These are phyloP conservation scores for Lepidocyrtoides sp. DNA, from an alignment of 2,888 invertebrate species.

Conservation along the genomic window DNA sequence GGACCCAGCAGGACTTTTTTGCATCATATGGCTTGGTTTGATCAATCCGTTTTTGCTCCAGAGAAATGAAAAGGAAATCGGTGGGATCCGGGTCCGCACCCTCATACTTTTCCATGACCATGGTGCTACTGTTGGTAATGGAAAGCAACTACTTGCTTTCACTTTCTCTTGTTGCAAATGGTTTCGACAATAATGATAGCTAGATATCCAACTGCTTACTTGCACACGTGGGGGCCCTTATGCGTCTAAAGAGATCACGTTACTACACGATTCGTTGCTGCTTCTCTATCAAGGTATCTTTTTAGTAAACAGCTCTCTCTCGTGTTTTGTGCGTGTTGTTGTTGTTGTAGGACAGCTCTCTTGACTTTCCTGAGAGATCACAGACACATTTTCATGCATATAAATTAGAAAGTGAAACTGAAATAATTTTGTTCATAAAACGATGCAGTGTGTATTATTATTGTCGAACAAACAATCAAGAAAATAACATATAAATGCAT, in stretches of 20 bases:
- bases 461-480: conserved; percentile 51
- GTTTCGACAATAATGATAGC: conserved; percentile 28
- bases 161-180: conserved; percentile 39
- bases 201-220: conserved; percentile 54
- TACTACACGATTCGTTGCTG: conserved; percentile 61
- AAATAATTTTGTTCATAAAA: conserved; percentile 72
- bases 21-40: conserved; percentile 99
- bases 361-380: conserved; percentile 80
- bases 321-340: conserved; percentile 46
- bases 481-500: conserved; percentile 31
- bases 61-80: conserved; percentile 97
- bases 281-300: conserved; percentile 23
- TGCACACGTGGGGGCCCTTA: conserved; percentile 72
- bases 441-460: conserved; percentile 46
- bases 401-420: conserved; percentile 73
- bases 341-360: conserved; percentile 76
- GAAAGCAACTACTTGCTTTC: conserved; percentile 68
- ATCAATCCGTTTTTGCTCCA: conserved; percentile 98
- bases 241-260: conserved; percentile 69
- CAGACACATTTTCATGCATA: conserved; percentile 79
- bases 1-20: conserved; percentile 99
- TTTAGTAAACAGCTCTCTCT: conserved; percentile 67
- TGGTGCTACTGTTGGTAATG: conserved; percentile 68
- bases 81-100: conserved; percentile 95
- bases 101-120: conserved; percentile 84